Conservation (phyloP, 2,888 invertebrate species). For the Anaspis maculata region DNA sequence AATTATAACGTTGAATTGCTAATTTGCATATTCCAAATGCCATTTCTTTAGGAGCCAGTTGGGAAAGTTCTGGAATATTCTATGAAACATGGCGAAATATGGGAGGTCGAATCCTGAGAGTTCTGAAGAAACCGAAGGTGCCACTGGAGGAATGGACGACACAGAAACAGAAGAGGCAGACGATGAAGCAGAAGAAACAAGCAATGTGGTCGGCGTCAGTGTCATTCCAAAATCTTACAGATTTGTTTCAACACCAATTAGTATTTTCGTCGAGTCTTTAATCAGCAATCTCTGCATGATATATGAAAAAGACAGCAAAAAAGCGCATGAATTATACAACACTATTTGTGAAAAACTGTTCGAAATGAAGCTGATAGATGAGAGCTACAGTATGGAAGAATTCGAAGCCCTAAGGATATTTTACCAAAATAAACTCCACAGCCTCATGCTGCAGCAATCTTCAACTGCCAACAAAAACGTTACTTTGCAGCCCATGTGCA, state of each 20-base stretch:
- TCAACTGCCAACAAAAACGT: slow-evolving; percentile 48
- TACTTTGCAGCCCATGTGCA: slow-evolving; percentile 42
- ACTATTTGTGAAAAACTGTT: slow-evolving; percentile 60
- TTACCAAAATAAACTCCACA: slow-evolving; percentile 59
- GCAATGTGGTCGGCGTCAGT: no score
- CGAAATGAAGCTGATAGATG: slow-evolving; percentile 61
- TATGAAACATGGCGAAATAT: slow-evolving; percentile 16
- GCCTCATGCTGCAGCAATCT: slow-evolving; percentile 50
- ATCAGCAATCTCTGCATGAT: slow-evolving; percentile 60
- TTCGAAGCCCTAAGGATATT: slow-evolving; percentile 61
- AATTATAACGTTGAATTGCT: no score
- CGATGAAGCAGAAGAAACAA: background rate
- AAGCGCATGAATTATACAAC: slow-evolving; percentile 55
- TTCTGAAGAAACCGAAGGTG: slow-evolving; percentile 12
- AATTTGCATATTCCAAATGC: no score
- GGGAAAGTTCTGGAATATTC: slow-evolving; percentile 8
- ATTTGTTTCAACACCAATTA: slow-evolving; percentile 54
- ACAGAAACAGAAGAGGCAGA: background rate
- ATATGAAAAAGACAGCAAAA: slow-evolving; percentile 51
- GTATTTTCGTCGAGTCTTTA: slow-evolving; percentile 61
- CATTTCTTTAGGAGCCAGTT: no score
- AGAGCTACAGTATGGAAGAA: slow-evolving; percentile 60
- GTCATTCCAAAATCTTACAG: no score
- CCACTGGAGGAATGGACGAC: slow-evolving; percentile 2
- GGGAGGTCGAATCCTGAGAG: slow-evolving; percentile 16